A percentile compares a stretch with the other conserved stretches of the same genome.
These are phyloP conservation scores for Pseudopipra pipra DNA, from an alignment of 2,113 vertebrate genomes.

Conservation along the genomic window DNA sequence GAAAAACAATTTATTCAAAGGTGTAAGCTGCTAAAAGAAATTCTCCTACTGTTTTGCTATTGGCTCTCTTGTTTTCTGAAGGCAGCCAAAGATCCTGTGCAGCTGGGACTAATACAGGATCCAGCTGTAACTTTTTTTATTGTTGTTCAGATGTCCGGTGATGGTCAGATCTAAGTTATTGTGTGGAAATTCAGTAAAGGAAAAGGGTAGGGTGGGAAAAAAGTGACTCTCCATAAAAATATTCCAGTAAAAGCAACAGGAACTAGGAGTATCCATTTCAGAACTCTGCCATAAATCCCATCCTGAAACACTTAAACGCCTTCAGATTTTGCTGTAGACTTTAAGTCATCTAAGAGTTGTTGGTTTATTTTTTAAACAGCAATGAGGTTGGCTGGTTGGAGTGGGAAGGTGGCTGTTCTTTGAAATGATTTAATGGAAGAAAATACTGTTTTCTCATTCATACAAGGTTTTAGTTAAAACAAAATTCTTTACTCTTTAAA, in stretches of 20 bases:
- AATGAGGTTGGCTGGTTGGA: not conserved
- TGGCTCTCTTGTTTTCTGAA: constrained; percentile 18
- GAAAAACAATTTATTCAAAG: constrained; percentile 10
- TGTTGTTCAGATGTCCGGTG: constrained; percentile 70
- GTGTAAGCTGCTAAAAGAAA: constrained; percentile 8
- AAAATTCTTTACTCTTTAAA: not conserved
- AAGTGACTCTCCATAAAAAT: constrained; percentile 71
- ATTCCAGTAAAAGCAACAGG: constrained; percentile 71
- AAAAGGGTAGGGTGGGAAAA: constrained; percentile 80
- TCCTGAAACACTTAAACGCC: constrained; percentile 62
- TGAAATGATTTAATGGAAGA: not conserved
- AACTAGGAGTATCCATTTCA: constrained; percentile 72
- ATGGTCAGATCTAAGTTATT: constrained; percentile 71
- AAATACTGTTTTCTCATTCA: not conserved
- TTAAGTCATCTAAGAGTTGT: not conserved
- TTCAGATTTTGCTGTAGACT: constrained; percentile 48
- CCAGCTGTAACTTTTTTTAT: constrained; percentile 71
- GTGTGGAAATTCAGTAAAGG: constrained; percentile 75
- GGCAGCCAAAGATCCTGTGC: constrained; percentile 5
- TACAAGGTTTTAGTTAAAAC: not conserved
- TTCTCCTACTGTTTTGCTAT: constrained; percentile 18
- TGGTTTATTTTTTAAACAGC: constrained; percentile 21
- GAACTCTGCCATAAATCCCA: constrained; percentile 50
- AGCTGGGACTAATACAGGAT: constrained; percentile 72
- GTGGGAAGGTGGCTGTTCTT: not conserved